phyloP scores from a whole-genome alignment of 2,888 invertebrate species.

The Lasioglossum morio region DNA sequence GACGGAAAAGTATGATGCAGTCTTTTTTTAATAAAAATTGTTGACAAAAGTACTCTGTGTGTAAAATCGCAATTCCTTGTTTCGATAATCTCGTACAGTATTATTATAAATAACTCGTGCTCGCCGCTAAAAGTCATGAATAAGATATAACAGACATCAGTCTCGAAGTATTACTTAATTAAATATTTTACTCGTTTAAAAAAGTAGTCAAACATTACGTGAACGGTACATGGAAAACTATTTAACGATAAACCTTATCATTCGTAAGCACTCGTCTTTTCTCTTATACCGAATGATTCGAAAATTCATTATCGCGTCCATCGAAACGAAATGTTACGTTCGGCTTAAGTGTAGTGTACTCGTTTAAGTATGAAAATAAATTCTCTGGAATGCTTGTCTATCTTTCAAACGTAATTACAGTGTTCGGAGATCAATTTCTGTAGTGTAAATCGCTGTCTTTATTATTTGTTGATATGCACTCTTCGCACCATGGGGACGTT shows the following conservation, averaged over 20 bases:
- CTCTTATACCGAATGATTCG: too few species aligned
- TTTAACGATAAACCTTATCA: neutral
- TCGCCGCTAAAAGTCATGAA: neutral
- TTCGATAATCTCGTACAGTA: neutral
- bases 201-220: neutral
- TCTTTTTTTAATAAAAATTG: neutral
- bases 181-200: neutral
- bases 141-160: neutral
- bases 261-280: neutral
- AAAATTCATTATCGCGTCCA: neutral
- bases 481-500: slow-evolving; percentile 86
- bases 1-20: neutral
- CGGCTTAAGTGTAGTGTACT: neutral
- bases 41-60: neutral
- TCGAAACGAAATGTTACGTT: neutral
- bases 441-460: neutral
- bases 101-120: neutral
- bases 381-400: neutral
- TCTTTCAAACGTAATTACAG: neutral
- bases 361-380: slow-evolving; percentile 17
- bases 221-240: neutral
- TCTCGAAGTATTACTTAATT: neutral
- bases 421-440: neutral
- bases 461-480: slow-evolving; percentile 73
- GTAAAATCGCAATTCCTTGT: neutral